Evolutionary conservation across 2,888 invertebrate genomes (phyloP).

Genomic region (Adelognathus sp.): DNA sequence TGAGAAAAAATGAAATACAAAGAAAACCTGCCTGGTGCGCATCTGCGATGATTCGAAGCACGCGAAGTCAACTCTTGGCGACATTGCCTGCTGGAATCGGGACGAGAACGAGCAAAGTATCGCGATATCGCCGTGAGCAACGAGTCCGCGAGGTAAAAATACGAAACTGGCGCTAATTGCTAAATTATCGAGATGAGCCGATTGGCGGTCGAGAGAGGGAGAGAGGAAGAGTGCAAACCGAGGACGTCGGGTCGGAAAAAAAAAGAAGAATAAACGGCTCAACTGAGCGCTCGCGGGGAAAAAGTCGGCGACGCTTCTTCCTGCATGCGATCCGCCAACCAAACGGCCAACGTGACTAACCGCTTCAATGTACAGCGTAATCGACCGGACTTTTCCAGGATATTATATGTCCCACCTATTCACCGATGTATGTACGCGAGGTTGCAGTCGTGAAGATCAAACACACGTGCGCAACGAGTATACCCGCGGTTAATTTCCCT

Average conservation of each 20-base stretch:
- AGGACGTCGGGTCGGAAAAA: constrained; percentile 10
- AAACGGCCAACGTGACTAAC: constrained; percentile 26
- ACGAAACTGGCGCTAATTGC: constrained; percentile 67
- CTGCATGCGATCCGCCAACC: constrained; percentile 71
- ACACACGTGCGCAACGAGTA: constrained; percentile 13
- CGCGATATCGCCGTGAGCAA: constrained; percentile 45
- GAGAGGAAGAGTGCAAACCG: constrained; percentile 27
- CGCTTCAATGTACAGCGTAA: constrained; percentile 28
- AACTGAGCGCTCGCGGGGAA: constrained; percentile 17
- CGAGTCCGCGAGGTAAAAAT: constrained; percentile 47
- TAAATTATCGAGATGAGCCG: constrained; percentile 66
- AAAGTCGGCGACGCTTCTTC: constrained; percentile 65
- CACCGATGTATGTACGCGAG: constrained; percentile 20
- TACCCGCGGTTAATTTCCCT: constrained; percentile 55
- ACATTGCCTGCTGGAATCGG: constrained; percentile 37
- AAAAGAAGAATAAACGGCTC: constrained; percentile 12
- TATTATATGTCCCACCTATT: constrained; percentile 6
- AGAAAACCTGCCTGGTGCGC: not conserved
- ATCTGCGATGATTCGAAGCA: constrained; percentile 19
- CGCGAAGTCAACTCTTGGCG: constrained; percentile 26
- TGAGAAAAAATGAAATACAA: constrained; percentile 19
- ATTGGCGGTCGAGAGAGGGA: constrained; percentile 59
- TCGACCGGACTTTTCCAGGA: not conserved
- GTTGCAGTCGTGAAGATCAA: constrained; percentile 31
- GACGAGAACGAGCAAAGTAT: constrained; percentile 30